phyloP scores from a whole-genome alignment of 2,113 vertebrate genomes.

The Gymnocephalus cernua region DNA sequence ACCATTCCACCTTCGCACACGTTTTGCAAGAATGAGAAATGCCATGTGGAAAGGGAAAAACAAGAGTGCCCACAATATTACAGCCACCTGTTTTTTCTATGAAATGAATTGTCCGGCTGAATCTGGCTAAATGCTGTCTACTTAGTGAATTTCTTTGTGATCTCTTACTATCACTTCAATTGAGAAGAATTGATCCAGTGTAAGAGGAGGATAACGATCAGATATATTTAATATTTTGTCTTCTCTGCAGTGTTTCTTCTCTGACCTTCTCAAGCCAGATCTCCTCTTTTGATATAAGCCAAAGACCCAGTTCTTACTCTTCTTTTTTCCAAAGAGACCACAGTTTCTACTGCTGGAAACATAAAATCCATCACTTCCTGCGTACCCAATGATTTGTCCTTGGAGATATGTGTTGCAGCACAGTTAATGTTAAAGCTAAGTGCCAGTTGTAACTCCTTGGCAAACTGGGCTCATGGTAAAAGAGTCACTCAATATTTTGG shows the following conservation, averaged over 20 bases:
- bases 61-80: slow-evolving; percentile 7
- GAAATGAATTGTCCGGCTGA: not conserved
- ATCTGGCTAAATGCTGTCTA: not conserved
- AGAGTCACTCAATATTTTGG: not conserved
- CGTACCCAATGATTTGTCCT: not conserved
- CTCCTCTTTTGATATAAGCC: not conserved
- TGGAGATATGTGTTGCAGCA: not conserved
- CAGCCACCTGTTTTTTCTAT: slow-evolving; percentile 11
- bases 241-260: not conserved
- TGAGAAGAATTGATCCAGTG: not conserved
- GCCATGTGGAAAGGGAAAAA: slow-evolving; percentile 30
- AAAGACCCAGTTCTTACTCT: too few species aligned
- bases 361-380: not conserved
- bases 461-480: not conserved
- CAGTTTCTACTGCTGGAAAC: not conserved
- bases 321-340: not conserved
- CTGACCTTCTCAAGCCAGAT: not conserved
- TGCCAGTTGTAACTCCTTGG: not conserved
- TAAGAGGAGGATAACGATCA: not conserved
- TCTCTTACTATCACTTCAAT: not conserved
- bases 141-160: not conserved
- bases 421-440: not conserved
- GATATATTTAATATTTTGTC: not conserved
- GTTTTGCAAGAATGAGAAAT: slow-evolving; percentile 3
- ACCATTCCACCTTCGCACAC: slow-evolving; percentile 58